phyloP scores from a whole-genome alignment of 2,797 vertebrate species.

The Buphagus erythrorhynchus region DNA sequence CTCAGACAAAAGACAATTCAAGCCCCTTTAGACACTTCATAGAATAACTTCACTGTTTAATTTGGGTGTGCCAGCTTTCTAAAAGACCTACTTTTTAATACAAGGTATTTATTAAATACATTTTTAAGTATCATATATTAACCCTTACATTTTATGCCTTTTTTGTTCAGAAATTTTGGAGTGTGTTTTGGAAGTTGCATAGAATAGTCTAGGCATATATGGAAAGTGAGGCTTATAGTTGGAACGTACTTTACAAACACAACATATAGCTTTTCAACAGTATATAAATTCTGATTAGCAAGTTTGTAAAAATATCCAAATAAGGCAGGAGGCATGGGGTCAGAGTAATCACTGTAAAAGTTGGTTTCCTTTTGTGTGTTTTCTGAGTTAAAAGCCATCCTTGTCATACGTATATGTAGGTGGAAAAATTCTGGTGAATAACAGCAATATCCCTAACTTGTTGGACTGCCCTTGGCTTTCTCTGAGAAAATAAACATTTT shows the following conservation, averaged over 20 bases:
- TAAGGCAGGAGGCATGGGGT: neutral
- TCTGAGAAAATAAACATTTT: neutral
- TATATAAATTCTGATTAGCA: neutral
- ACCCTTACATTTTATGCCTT: neutral
- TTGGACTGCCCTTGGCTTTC: neutral
- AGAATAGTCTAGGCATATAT: neutral
- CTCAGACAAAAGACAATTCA: neutral
- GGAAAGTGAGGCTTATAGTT: neutral
- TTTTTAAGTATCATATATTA: neutral
- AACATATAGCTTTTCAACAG: neutral
- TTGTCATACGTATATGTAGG: neutral
- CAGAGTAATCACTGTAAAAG: neutral
- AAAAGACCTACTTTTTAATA: neutral
- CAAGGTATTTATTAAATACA: neutral
- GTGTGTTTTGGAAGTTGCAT: neutral
- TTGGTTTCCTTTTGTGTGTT: neutral
- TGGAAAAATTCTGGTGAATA: neutral
- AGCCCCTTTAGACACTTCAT: neutral
- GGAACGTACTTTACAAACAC: neutral
- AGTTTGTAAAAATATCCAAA: constrained; percentile 4
- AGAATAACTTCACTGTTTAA: neutral
- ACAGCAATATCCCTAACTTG: neutral
- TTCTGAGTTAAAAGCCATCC: neutral
- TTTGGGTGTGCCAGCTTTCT: neutral
- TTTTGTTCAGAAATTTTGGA: neutral